Conservation (phyloP, 30 jellyfish, hydroid and myxozoan genomes). For the Pelagia noctiluca region DNA sequence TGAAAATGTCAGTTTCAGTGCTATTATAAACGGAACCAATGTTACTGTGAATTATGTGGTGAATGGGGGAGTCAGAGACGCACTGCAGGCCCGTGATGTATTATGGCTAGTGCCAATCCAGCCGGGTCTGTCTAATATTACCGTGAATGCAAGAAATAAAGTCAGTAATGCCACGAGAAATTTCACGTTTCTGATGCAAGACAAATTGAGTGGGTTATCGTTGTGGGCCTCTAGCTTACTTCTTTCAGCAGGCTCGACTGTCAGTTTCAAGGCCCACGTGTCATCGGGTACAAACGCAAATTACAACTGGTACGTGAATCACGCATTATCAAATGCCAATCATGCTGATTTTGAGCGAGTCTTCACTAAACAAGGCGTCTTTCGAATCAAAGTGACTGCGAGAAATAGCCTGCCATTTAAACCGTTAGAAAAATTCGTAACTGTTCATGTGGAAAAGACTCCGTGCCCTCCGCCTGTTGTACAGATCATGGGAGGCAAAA, state of each 20-base stretch:
- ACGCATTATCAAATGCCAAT: neutral
- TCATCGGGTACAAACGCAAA: conserved; percentile 32
- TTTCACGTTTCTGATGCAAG: conserved; percentile 27
- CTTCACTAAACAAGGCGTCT: conserved; percentile 27
- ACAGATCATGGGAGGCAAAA: conserved; percentile 32
- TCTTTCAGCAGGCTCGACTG: conserved; percentile 36
- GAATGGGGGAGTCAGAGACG: neutral
- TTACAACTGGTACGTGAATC: conserved; percentile 43
- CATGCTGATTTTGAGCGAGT: neutral
- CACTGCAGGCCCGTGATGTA: neutral
- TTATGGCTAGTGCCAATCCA: neutral
- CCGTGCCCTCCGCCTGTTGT: conserved; percentile 71
- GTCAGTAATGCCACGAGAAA: conserved; percentile 23
- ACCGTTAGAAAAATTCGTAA: neutral
- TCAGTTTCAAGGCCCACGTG: conserved; percentile 33
- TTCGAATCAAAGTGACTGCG: conserved; percentile 29
- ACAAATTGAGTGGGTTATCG: conserved; percentile 14
- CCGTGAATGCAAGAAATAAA: conserved; percentile 29
- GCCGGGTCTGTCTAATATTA: conserved; percentile 7
- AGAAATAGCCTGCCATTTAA: conserved; percentile 9
- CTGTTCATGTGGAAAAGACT: conserved; percentile 24
- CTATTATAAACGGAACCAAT: conserved; percentile 32
- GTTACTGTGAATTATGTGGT: neutral
- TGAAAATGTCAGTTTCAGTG: neutral
- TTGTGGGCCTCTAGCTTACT: conserved; percentile 45